phyloP scores from a whole-genome alignment of 1,140 invertebrate species.

The Drosophila orena region DNA sequence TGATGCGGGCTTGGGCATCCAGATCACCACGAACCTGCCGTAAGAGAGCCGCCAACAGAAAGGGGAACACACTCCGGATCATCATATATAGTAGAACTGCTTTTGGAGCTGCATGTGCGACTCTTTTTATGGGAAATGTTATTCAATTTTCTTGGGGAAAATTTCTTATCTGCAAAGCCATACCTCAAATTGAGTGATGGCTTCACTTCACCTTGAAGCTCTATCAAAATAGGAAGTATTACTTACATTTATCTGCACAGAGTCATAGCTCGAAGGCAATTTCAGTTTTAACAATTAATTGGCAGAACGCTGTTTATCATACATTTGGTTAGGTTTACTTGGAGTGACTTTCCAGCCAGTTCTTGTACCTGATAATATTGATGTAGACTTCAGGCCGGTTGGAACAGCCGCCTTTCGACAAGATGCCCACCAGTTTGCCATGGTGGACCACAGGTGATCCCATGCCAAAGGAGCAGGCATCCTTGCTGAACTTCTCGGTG shows the following conservation, averaged over 20 bases:
- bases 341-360: neutral
- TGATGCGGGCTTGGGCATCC: neutral
- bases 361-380: neutral
- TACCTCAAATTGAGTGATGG: conserved; percentile 5
- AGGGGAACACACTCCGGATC: neutral
- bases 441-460: conserved; percentile 1
- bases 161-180: conserved; percentile 12
- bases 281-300: no score
- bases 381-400: neutral
- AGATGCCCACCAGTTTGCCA: neutral
- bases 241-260: neutral
- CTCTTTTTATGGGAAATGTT: conserved; percentile 12
- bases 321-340: neutral
- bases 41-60: conserved; percentile 4
- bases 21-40: neutral
- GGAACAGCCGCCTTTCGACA: conserved; percentile 4
- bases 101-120: neutral
- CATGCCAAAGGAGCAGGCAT: neutral
- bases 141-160: neutral
- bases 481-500: neutral
- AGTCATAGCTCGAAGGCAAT: no score
- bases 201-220: neutral
- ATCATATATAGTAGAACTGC: conserved; percentile 8
- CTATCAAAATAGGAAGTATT: neutral
- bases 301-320: no score